Percentiles rank a stretch among this genome's conserved stretches.
phyloP scores from a whole-genome alignment of 1,140 invertebrate species.

The Heliconius himera region DNA sequence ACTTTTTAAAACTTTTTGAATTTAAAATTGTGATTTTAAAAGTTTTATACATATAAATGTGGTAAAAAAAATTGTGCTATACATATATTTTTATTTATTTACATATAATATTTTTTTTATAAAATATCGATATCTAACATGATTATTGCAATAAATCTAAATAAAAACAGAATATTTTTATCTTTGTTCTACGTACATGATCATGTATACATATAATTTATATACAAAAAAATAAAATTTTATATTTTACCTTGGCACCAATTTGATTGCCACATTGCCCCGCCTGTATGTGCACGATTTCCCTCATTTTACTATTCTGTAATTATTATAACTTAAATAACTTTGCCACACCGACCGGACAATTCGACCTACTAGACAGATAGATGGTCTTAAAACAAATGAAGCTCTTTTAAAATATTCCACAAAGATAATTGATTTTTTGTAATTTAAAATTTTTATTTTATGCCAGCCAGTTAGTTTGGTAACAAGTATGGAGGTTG shows the following conservation, averaged over 20 bases:
- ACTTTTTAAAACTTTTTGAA: not conserved
- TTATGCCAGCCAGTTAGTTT: not conserved
- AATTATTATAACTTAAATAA: constrained; percentile 52
- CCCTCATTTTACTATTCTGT: constrained; percentile 57
- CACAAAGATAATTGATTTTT: not conserved
- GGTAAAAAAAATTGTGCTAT: too few species aligned
- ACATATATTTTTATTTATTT: too few species aligned
- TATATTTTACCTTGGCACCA: constrained; percentile 87
- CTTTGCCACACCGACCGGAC: constrained; percentile 34
- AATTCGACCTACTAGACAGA: constrained; percentile 60
- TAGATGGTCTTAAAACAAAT: constrained; percentile 66
- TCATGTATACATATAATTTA: too few species aligned
- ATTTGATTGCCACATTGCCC: constrained; percentile 72
- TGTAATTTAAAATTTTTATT: not conserved
- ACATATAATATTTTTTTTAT: too few species aligned
- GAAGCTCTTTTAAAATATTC: constrained; percentile 37
- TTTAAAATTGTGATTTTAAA: not conserved
- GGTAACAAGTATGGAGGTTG: not conserved
- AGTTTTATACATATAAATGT: not conserved
- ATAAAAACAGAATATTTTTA: not conserved
- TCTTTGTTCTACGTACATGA: not conserved
- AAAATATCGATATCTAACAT: too few species aligned
- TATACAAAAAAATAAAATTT: not conserved
- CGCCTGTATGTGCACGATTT: constrained; percentile 79
- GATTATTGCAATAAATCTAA: not conserved